Evolutionary conservation across 2,113 vertebrate species (phyloP).

Genomic region (Odontophorus gujanensis): DNA sequence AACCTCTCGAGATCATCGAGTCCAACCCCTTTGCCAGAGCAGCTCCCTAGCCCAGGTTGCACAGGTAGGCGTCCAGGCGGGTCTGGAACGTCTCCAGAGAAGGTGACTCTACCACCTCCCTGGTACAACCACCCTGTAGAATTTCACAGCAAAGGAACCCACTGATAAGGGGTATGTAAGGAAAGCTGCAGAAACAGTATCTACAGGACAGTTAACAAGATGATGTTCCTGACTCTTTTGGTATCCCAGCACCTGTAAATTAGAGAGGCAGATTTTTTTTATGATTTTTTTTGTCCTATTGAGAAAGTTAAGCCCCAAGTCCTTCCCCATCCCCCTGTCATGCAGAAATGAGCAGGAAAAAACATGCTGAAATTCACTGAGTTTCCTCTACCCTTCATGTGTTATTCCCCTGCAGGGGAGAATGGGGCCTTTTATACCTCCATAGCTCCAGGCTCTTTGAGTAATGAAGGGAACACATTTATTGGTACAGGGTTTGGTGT

Average conservation of each 20-base stretch:
- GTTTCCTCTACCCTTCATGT: conserved; percentile 49
- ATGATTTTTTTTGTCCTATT: not conserved
- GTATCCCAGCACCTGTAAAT: not conserved
- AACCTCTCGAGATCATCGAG: too few species aligned
- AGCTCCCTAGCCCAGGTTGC: too few species aligned
- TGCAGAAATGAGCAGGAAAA: conserved; percentile 44
- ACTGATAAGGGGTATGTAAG: not conserved
- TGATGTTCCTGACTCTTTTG: not conserved
- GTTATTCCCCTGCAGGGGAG: conserved; percentile 63
- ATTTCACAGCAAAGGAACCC: not conserved
- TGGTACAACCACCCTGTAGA: not conserved
- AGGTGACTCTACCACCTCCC: too few species aligned
- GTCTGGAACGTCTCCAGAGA: too few species aligned
- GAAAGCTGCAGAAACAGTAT: not conserved
- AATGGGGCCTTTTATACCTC: conserved; percentile 67
- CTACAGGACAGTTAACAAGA: not conserved
- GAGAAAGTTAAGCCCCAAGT: not conserved
- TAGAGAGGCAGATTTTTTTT: not conserved
- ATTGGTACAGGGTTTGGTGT: conserved; percentile 79
- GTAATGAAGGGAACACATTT: conserved; percentile 80
- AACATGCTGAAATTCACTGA: conserved; percentile 11
- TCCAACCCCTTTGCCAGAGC: too few species aligned
- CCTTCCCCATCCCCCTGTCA: not conserved
- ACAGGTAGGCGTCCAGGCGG: too few species aligned
- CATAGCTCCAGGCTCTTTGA: conserved; percentile 58